These are phyloP conservation scores for Sinosuthora webbiana DNA, from an alignment of 2,113 vertebrate genomes.

Conservation along the genomic window DNA sequence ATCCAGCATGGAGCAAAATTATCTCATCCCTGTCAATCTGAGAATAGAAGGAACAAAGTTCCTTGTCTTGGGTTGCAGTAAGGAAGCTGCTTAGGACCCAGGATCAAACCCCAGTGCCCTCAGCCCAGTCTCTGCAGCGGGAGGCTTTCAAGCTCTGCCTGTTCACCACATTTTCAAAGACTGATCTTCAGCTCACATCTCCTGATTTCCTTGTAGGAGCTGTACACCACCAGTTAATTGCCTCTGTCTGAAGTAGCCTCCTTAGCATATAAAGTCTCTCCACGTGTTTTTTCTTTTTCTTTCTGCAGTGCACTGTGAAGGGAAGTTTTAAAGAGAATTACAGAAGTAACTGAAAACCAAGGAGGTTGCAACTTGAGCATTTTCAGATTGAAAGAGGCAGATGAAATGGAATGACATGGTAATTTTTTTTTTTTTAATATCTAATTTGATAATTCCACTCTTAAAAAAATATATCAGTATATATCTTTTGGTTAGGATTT, in stretches of 20 bases:
- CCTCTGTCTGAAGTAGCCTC: neutral
- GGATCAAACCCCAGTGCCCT: neutral
- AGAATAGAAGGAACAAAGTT: neutral
- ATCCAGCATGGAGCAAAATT: neutral
- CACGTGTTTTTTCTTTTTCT: neutral
- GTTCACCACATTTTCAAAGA: conserved; percentile 21
- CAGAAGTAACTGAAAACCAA: neutral
- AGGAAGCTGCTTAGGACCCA: neutral
- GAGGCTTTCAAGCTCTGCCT: neutral
- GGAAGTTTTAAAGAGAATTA: neutral
- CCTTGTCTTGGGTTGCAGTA: neutral
- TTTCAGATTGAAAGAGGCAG: neutral
- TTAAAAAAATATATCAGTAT: neutral
- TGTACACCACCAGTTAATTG: neutral
- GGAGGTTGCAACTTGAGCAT: neutral
- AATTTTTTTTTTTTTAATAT: too few relatives aligned
- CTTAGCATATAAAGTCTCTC: neutral
- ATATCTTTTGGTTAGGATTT: neutral
- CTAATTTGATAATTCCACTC: neutral
- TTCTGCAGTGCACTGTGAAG: neutral
- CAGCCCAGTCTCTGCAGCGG: neutral
- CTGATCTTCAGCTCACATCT: neutral
- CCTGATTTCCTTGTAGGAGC: neutral
- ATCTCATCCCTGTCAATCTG: neutral
- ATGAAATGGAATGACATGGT: neutral